phyloP scores from a whole-genome alignment of 2,888 invertebrate genomes.

The Hermaeophaga mercurialis region DNA sequence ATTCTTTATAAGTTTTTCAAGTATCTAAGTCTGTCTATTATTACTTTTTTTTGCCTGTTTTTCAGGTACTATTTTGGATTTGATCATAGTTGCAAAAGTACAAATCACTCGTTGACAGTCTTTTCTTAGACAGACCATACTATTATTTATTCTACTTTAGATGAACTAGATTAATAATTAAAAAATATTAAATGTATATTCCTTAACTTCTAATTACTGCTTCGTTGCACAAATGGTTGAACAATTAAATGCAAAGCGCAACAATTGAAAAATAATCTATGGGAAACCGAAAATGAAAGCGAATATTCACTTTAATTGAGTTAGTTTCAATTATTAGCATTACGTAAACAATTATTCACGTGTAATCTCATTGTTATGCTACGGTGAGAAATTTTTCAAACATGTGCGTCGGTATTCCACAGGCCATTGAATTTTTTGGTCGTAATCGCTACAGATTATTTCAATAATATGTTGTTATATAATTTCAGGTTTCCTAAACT shows the following conservation, averaged over 20 bases:
- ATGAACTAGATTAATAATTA: not conserved
- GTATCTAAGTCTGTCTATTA: too few species aligned
- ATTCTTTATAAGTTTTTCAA: too few species aligned
- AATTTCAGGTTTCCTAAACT: too few species aligned
- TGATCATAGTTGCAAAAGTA: too few species aligned
- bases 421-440: constrained; percentile 12
- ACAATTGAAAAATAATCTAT: constrained; percentile 23
- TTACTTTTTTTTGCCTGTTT: too few species aligned
- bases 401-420: not conserved
- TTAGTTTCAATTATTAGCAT: constrained; percentile 26
- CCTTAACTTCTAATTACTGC: not conserved
- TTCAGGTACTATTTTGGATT: too few species aligned
- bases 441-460: not conserved
- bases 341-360: constrained; percentile 26
- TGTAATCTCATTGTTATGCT: constrained; percentile 12
- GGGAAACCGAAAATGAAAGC: constrained; percentile 36
- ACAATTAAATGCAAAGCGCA: constrained; percentile 2
- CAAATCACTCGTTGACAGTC: too few species aligned
- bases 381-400: constrained; percentile 3
- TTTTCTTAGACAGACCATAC: too few species aligned
- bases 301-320: constrained; percentile 26
- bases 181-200: not conserved
- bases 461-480: too few species aligned
- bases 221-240: constrained; percentile 6
- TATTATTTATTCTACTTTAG: too few species aligned